Evolutionary conservation across 2,888 invertebrate genomes (phyloP).

Genomic region (Epirrita christyi): DNA sequence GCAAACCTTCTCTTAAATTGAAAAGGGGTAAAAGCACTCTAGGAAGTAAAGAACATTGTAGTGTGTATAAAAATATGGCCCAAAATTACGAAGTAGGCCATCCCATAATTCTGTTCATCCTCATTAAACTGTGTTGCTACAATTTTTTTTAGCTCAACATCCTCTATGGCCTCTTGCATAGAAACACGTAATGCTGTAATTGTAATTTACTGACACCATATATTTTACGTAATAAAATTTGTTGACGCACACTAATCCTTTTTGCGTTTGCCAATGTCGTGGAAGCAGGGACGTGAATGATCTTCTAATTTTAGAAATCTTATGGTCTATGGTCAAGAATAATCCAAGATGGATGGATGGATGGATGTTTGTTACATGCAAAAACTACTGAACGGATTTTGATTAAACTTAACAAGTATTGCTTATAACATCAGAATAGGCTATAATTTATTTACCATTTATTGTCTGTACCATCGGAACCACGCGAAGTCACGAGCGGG

Average conservation of each 20-base stretch:
- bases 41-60: conserved; percentile 22
- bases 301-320: conserved; percentile 24
- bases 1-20: too few species aligned
- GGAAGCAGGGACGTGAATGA: conserved; percentile 20
- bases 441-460: too few species aligned
- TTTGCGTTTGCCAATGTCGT: conserved; percentile 21
- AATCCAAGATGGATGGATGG: too few species aligned
- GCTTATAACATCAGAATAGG: too few species aligned
- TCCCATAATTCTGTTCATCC: conserved; percentile 75
- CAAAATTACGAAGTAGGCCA: conserved; percentile 57
- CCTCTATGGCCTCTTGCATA: conserved; percentile 64
- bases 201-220: conserved; percentile 36
- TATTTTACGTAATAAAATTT: conserved; percentile 37
- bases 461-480: too few species aligned
- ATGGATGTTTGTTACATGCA: too few species aligned
- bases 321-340: conserved; percentile 13
- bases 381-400: too few species aligned
- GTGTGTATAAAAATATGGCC: conserved; percentile 38
- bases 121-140: conserved; percentile 73
- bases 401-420: too few species aligned
- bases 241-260: conserved; percentile 22
- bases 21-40: too few species aligned
- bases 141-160: conserved; percentile 73
- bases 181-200: conserved; percentile 51
- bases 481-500: too few species aligned